A percentile compares a stretch with the other conserved stretches of the same genome.
These are phyloP conservation scores for Cyanoderma ruficeps DNA, from an alignment of 2,113 vertebrate genomes.

Conservation along the genomic window DNA sequence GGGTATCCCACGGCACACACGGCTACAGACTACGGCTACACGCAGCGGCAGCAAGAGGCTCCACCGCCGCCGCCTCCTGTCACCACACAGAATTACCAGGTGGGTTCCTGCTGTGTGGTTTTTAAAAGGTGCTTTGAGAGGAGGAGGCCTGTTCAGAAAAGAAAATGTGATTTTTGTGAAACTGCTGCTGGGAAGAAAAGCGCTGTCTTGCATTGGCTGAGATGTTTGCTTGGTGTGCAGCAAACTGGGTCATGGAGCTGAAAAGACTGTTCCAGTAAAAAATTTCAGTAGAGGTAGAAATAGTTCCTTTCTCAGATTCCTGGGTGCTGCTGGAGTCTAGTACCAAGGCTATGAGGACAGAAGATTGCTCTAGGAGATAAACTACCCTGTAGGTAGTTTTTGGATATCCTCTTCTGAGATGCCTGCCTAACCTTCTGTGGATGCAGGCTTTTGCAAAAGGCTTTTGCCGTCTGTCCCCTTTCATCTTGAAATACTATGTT, in stretches of 20 bases:
- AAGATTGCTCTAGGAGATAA: not conserved
- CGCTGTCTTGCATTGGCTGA: not conserved
- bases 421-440: not conserved
- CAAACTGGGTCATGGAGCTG: not conserved
- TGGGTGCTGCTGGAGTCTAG: not conserved
- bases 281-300: not conserved
- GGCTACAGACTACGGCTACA: conserved; percentile 91
- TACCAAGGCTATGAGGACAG: not conserved
- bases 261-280: not conserved
- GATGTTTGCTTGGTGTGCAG: not conserved
- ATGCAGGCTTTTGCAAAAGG: not conserved
- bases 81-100: conserved; percentile 98
- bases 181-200: not conserved
- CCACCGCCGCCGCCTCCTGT: conserved; percentile 95
- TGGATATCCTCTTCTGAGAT: not conserved
- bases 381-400: not conserved
- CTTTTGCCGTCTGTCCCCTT: not conserved
- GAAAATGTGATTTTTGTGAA: not conserved
- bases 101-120: not conserved
- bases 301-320: not conserved
- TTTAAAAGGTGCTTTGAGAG: not conserved
- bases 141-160: not conserved
- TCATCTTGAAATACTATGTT: not conserved
- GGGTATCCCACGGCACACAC: conserved; percentile 92
- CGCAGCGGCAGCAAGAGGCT: conserved; percentile 93